Conservation (phyloP, 1,140 invertebrate species). For the Drosophila equinoxialis region DNA sequence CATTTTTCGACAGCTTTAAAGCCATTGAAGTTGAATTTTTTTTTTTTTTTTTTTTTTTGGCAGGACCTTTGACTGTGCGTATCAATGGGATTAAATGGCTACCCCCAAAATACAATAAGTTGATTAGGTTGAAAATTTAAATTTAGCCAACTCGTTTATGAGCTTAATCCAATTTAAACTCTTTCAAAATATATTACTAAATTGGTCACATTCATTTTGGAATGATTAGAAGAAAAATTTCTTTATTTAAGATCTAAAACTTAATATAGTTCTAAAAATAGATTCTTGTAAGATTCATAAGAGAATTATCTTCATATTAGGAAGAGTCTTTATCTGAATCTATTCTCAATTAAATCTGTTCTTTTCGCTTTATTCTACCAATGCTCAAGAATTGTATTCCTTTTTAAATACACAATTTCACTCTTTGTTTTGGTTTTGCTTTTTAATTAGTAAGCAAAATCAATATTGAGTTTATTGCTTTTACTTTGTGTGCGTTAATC, state of each 20-base stretch:
- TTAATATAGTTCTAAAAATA: too few relatives aligned
- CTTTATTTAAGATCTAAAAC: background rate
- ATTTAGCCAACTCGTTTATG: background rate
- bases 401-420: too few relatives aligned
- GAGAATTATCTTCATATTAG: too few relatives aligned
- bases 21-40: background rate
- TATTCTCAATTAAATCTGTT: too few relatives aligned
- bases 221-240: background rate
- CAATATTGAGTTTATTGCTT: too few relatives aligned
- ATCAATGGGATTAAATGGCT: slow-evolving; percentile 1
- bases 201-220: background rate
- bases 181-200: background rate
- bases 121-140: slow-evolving; percentile 1
- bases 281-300: too few relatives aligned
- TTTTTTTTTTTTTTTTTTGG: background rate
- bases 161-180: background rate
- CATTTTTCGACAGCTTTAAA: slow-evolving; percentile 3
- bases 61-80: background rate
- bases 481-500: too few relatives aligned
- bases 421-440: too few relatives aligned
- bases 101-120: background rate
- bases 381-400: too few relatives aligned
- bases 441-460: too few relatives aligned
- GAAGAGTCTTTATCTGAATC: too few relatives aligned
- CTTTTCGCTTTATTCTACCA: too few relatives aligned